phyloP scores from a whole-genome alignment of 1,140 invertebrate species.

The Cydia fagiglandana region DNA sequence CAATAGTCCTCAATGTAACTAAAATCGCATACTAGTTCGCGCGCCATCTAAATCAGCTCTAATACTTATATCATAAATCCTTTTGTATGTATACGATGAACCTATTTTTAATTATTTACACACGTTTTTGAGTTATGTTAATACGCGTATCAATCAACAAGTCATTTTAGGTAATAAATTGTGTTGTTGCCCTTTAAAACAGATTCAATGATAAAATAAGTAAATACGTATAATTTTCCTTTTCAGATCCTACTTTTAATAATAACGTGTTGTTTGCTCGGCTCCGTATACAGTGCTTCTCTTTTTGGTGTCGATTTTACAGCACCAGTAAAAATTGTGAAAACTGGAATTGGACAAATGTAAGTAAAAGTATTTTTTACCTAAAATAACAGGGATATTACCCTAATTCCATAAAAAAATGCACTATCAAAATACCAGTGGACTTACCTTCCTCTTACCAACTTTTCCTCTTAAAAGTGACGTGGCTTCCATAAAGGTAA shows the following conservation, averaged over 20 bases:
- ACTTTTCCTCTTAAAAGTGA: no score
- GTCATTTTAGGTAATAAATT: no score
- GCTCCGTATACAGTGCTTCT: background rate
- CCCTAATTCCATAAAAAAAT: background rate
- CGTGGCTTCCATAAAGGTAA: no score
- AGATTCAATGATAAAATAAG: background rate
- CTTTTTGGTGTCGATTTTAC: background rate
- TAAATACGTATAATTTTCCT: background rate
- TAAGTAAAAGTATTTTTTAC: background rate
- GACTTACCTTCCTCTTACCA: background rate
- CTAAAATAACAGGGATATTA: background rate
- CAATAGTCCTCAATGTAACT: no score
- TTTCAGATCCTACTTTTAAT: background rate
- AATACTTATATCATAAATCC: no score
- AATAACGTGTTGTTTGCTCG: constrained; percentile 49
- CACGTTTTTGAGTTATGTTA: no score
- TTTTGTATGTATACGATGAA: no score
- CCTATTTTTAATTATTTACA: no score
- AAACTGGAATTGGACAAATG: background rate
- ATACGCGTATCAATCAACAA: no score
- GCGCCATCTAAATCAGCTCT: no score
- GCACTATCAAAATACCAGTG: background rate
- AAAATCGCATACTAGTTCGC: no score
- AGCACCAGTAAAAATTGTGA: background rate
- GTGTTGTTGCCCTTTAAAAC: no score